phyloP scores from a whole-genome alignment of 2,888 invertebrate genomes.

The Prosapia bicincta region DNA sequence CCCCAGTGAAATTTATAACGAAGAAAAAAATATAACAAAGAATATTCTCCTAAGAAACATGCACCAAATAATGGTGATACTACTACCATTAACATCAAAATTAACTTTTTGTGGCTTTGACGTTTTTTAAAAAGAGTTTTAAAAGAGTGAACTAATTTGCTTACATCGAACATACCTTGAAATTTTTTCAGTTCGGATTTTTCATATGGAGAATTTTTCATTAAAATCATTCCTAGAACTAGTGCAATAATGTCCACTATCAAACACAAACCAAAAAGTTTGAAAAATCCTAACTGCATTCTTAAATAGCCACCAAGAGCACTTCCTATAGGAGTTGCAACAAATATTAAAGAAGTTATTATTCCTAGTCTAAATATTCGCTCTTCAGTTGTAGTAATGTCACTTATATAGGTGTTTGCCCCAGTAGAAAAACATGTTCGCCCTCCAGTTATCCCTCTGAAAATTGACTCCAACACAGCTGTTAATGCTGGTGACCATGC shows the following conservation, averaged over 20 bases:
- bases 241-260: conserved; percentile 22
- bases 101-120: conserved; percentile 16
- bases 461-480: conserved; percentile 20
- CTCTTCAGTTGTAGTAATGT: conserved; percentile 27
- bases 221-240: conserved; percentile 19
- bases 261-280: conserved; percentile 23
- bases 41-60: conserved; percentile 33
- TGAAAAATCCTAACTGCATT: conserved; percentile 25
- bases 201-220: conserved; percentile 24
- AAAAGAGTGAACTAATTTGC: conserved; percentile 16
- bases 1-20: conserved; percentile 35
- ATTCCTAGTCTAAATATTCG: conserved; percentile 26
- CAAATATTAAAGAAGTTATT: conserved; percentile 31
- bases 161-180: conserved; percentile 15
- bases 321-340: conserved; percentile 30
- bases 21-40: conserved; percentile 33
- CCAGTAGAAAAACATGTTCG: conserved; percentile 28
- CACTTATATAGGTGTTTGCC: conserved; percentile 30
- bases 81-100: conserved; percentile 27
- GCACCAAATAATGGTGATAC: conserved; percentile 32
- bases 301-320: conserved; percentile 28
- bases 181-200: conserved; percentile 10
- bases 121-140: conserved; percentile 29
- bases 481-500: conserved; percentile 22
- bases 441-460: conserved; percentile 27